Base-by-base conservation (phyloP, 2,113 vertebrate species). In the Clinocottus analis region DNA sequence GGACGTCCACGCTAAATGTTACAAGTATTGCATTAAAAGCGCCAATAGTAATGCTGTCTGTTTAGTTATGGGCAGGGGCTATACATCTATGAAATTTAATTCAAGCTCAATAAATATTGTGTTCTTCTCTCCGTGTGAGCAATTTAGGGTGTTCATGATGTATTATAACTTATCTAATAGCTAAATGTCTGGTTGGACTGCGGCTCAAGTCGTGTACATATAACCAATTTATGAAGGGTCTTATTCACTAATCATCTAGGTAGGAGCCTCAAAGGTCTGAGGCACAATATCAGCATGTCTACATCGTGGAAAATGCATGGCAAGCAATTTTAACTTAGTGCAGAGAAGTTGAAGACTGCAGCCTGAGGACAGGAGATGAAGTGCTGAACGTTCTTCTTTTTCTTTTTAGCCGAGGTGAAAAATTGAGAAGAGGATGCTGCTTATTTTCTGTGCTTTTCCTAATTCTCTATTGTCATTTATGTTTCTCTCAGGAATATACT, bases 321-420 rank as follows among this genome's bases (percentile, higher is more conserved):
- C 45, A 59, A 71, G 79, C 74, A 75, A 79, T 88, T 90, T 85
- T 55, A 68, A 78, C 49, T 23, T 33, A 47, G 31, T 63, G 69
- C 71, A 84, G 78, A 66, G 47, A 21, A 65, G 69, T 47, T 75
- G 63, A 35, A 77, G 77, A 1, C 53, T 43, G 31, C 23, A 75
- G 67, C 72, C 63, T 31, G 33, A 73, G 41, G 67, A 51, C 35
- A 69, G 29, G 37, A 60, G 47, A 66, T 69, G 25, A 82, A 37
- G 66, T 6, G 31, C 14, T 67, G 17, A 71, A 71, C 77, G 72
- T 75, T 75, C 1, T 4, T 13, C 56, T 73, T 49, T 37, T 59
- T 33, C 37, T 49, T 59, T 33, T 61, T 61, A 29, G 72, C 14
- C 5, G 27, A 35, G 74, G 27, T 47, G 33, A 59, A 29, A 27